Evolutionary conservation across 2,113 vertebrate species (phyloP).

Genomic region (Parus major): DNA sequence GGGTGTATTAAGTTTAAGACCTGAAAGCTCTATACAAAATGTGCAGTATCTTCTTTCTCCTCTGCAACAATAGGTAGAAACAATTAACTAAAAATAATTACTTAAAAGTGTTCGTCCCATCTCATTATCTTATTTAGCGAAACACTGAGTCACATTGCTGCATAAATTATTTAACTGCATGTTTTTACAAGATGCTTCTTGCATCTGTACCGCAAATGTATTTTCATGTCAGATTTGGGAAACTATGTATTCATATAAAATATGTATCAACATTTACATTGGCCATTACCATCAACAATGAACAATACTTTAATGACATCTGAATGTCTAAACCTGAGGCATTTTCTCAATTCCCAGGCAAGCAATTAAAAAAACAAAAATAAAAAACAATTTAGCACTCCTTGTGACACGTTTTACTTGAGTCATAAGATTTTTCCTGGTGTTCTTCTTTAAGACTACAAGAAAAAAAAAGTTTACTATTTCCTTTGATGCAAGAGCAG

Average conservation of each 20-base stretch:
- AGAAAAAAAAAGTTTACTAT: not conserved
- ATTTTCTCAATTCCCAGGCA: not conserved
- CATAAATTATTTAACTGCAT: not conserved
- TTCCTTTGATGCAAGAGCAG: not conserved
- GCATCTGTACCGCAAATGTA: not conserved
- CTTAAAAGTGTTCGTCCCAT: not conserved
- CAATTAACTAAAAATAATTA: not conserved
- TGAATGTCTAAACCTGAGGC: not conserved
- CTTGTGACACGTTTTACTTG: not conserved
- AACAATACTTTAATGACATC: not conserved
- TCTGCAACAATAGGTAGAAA: not conserved
- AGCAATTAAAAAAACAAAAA: not conserved
- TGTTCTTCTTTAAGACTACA: rapidly evolving
- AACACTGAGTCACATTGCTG: not conserved
- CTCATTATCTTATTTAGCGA: not conserved
- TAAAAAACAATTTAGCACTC: not conserved
- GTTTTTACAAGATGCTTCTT: not conserved
- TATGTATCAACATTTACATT: not conserved
- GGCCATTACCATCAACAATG: not conserved
- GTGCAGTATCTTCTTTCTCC: not conserved
- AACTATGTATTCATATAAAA: not conserved
- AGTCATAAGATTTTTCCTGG: not conserved
- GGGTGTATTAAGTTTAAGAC: not conserved
- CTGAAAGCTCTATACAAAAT: not conserved
- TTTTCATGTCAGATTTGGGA: not conserved